These are phyloP conservation scores for Emydocephalus ijimae DNA, from an alignment of 2,113 vertebrate species.

Conservation along the genomic window DNA sequence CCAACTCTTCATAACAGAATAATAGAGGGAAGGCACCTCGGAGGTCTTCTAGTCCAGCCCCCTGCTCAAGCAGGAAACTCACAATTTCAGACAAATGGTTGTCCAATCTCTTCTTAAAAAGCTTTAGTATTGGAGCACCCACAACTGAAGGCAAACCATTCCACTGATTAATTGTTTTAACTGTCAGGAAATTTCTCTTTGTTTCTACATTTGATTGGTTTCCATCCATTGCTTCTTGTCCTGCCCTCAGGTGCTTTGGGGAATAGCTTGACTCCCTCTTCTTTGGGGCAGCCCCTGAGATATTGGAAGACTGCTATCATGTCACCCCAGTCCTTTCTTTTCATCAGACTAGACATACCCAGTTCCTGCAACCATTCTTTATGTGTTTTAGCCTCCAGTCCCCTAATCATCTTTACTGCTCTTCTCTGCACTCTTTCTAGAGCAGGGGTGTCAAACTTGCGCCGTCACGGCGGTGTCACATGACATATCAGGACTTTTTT, in stretches of 20 bases:
- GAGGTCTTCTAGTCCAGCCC: background rate
- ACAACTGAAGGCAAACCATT: background rate
- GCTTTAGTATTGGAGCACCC: background rate
- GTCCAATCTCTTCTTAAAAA: background rate
- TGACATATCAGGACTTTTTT: too few relatives aligned
- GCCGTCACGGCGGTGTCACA: too few relatives aligned
- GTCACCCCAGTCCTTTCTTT: background rate
- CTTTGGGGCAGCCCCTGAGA: rapidly evolving
- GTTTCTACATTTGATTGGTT: background rate
- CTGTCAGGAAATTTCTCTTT: background rate
- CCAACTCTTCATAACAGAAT: background rate
- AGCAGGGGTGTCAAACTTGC: too few relatives aligned
- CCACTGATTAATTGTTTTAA: background rate
- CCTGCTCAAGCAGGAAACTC: background rate
- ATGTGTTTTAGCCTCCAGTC: background rate
- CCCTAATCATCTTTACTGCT: background rate
- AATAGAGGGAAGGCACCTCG: background rate
- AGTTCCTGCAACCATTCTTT: background rate
- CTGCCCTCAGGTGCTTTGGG: background rate
- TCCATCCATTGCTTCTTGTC: background rate
- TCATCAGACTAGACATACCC: background rate
- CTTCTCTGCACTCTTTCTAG: background rate
- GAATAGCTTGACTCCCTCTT: background rate
- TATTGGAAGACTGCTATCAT: background rate
- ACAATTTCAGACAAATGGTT: background rate